Evolutionary conservation across 1,140 invertebrate species (phyloP).

Genomic region (Conopomorpha cramerella): DNA sequence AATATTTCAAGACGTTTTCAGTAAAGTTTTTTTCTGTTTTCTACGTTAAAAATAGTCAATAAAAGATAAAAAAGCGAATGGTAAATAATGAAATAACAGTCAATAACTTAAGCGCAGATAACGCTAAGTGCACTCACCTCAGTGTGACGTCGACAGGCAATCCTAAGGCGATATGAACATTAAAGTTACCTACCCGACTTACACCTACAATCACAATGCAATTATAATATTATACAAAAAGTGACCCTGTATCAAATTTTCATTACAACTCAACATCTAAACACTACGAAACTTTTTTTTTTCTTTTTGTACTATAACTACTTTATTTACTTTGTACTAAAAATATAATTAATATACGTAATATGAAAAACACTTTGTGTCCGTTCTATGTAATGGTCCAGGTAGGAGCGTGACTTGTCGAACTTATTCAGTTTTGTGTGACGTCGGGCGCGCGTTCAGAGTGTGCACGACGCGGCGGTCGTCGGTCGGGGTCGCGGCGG

Average conservation of each 20-base stretch:
- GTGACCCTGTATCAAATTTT: constrained; percentile 59
- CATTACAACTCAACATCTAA: no score
- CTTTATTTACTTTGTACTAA: constrained; percentile 58
- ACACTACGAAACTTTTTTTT: background rate
- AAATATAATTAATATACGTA: constrained; percentile 21
- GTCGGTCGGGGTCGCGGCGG: constrained; percentile 18
- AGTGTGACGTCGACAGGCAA: no score
- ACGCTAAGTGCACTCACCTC: no score
- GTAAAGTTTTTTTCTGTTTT: no score
- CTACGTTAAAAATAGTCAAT: no score
- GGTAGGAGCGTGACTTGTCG: constrained; percentile 55
- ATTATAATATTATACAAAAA: constrained; percentile 60
- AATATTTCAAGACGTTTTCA: no score
- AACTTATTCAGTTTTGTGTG: constrained; percentile 56
- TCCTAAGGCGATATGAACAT: constrained; percentile 37
- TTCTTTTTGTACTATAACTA: constrained; percentile 59
- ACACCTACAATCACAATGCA: constrained; percentile 60
- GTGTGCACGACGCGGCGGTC: constrained; percentile 8
- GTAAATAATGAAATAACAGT: no score
- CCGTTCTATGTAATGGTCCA: constrained; percentile 57
- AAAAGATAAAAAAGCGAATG: no score
- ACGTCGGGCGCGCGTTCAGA: constrained; percentile 21
- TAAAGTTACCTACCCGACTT: constrained; percentile 37
- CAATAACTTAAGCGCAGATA: no score
- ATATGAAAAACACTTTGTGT: constrained; percentile 25